Conservation (phyloP, 2,113 vertebrate species). For the Bubalus kerabau region DNA sequence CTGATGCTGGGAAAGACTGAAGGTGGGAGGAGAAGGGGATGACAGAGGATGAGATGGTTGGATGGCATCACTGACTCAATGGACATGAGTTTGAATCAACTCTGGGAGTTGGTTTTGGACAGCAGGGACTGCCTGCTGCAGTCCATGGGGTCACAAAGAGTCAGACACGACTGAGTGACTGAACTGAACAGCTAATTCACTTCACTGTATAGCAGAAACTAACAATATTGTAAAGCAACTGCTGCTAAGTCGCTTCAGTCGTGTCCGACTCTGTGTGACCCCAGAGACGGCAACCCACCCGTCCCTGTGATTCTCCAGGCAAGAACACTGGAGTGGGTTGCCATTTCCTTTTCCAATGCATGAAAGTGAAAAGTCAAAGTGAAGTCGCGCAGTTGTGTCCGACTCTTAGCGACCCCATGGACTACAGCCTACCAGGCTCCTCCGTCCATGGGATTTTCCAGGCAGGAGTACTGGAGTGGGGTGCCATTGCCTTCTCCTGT, state of each 20-base stretch:
- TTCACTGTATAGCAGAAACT: neutral
- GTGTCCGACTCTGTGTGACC: too few species aligned
- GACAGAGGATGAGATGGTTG: neutral
- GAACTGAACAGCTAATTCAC: neutral
- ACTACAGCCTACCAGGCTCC: too few species aligned
- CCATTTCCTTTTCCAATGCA: too few species aligned
- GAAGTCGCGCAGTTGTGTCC: too few species aligned
- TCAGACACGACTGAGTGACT: neutral
- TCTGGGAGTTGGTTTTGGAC: rapidly evolving
- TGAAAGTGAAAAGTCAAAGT: too few species aligned
- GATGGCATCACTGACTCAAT: neutral
- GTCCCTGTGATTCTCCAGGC: too few species aligned
- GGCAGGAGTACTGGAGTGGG: too few species aligned
- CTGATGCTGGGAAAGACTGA: neutral
- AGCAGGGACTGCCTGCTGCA: neutral
- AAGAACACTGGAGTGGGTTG: too few species aligned
- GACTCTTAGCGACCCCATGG: too few species aligned
- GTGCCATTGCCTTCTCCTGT: neutral
- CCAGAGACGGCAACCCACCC: too few species aligned
- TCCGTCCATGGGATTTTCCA: too few species aligned
- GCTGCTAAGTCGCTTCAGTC: too few species aligned
- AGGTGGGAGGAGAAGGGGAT: neutral
- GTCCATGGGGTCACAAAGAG: neutral
- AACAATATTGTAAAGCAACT: neutral
- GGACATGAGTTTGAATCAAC: neutral